Evolutionary conservation across 2,888 invertebrate species (phyloP).

Genomic region (Panopea generosa): DNA sequence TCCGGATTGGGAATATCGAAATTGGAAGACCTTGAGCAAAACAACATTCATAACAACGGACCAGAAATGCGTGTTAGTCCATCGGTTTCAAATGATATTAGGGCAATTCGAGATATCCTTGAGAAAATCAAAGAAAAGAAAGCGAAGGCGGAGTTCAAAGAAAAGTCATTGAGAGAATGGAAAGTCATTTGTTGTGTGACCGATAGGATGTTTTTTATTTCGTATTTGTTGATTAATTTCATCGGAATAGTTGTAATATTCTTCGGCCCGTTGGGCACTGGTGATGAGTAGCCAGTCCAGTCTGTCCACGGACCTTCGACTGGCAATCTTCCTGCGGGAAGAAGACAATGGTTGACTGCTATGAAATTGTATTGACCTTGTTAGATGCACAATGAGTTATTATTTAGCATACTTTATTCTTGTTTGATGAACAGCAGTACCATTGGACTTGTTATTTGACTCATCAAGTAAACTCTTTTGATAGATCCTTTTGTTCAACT

Average conservation of each 20-base stretch:
- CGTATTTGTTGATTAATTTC: conserved; percentile 78
- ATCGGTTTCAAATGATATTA: conserved; percentile 70
- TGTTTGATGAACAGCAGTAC: no score
- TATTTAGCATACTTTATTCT: no score
- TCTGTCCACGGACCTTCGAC: no score
- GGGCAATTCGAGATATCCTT: conserved; percentile 79
- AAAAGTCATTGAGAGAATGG: conserved; percentile 80
- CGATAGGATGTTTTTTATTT: conserved; percentile 80
- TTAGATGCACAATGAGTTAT: no score
- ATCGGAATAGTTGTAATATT: conserved; percentile 79
- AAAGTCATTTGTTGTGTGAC: conserved; percentile 81
- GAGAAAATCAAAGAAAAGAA: conserved; percentile 79
- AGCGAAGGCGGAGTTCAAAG: conserved; percentile 74
- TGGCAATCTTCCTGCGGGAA: no score
- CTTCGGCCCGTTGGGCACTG: conserved; percentile 68
- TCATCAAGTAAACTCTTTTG: no score
- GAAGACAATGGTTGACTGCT: no score
- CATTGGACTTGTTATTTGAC: no score
- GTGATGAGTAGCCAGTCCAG: no score
- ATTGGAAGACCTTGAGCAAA: conserved; percentile 66
- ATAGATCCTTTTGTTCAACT: no score
- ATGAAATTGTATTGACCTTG: no score
- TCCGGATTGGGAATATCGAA: conserved; percentile 60
- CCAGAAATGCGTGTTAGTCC: conserved; percentile 32
- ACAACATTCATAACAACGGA: conserved; percentile 66